Percentiles rank a stretch among this genome's conserved stretches.
Evolutionary conservation across 2,888 invertebrate genomes (phyloP).

Genomic region (Allygus modestus): DNA sequence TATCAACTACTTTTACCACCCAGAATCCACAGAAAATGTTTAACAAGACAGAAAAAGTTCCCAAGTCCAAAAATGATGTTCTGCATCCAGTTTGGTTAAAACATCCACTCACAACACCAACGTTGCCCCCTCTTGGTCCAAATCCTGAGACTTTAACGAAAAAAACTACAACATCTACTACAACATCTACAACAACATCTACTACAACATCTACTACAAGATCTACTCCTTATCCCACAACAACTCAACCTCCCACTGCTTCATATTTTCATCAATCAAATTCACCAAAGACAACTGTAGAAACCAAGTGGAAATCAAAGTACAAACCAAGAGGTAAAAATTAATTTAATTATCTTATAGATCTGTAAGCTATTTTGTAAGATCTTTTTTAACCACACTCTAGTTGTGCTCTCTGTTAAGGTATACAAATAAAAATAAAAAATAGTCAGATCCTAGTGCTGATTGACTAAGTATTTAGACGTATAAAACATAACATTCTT

Average conservation of each 20-base stretch:
- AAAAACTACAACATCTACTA: not conserved
- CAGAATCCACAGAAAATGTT: not conserved
- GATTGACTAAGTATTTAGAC: too few relatives aligned
- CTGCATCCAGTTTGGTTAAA: conserved; percentile 24
- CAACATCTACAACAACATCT: not conserved
- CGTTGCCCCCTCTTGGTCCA: conserved; percentile 28
- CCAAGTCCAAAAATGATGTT: conserved; percentile 44
- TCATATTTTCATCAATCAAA: not conserved
- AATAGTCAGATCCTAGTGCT: too few relatives aligned
- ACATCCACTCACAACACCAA: not conserved
- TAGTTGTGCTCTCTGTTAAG: too few relatives aligned
- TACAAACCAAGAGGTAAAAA: conserved; percentile 64
- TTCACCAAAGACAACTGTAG: not conserved
- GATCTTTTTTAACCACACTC: too few relatives aligned
- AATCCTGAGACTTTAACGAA: not conserved
- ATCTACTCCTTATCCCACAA: not conserved
- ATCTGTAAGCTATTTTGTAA: not conserved
- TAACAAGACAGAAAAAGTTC: not conserved
- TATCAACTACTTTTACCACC: not conserved
- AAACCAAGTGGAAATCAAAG: conserved; percentile 58
- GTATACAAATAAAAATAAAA: too few relatives aligned
- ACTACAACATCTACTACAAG: too few relatives aligned
- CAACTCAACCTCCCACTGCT: not conserved
- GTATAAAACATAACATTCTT: too few relatives aligned
- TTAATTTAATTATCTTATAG: not conserved